Evolutionary conservation across 2,888 invertebrate genomes (phyloP), one percentile per base, ranked within the genome.

Genomic region (Zaprionus obscuricornis): DNA sequence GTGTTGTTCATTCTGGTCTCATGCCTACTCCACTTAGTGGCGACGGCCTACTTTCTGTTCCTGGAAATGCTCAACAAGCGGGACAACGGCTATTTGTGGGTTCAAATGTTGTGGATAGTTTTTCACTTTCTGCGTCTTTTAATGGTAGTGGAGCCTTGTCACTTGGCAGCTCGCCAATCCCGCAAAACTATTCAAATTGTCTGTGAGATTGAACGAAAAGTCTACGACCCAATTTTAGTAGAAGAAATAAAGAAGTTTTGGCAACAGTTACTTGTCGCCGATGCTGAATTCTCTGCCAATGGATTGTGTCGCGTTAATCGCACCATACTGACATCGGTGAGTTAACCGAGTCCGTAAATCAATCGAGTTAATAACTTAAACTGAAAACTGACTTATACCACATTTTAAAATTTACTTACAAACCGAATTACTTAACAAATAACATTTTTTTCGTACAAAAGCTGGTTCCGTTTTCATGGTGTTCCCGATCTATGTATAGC

Each of bases 31-130:
- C 92, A 92, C 69, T 74, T 92, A 29, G 91, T 92, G 11, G 92
- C 92, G 39, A 92, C 92, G 0, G 91, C 92, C 0, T 92, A 92
- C 67, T 92, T 92, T 73, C 75, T 92, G 0, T 91, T 92, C 57
- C 75, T 91, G 57, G 91, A 91, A 73, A 82, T 91, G 22, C 82
- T 89, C 5, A 89, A 86, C 17, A 90, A 88, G 49, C 90, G 86
- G 27, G 90, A 91, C 52, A 86, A 87, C 60, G 86, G 91, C 13
- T 91, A 91, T 37, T 86, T 92, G 4, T 78, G 88, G 59, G 86
- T 91, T 2, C 92, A 92, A 66, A 74, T 89, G 14, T 71, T 91
- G 2, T 92, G 92, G 92, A 91, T 91, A 20, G 39, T 90, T 17
- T 90, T 91, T 31, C 92, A 92, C 64, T 50, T 89, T 2, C 66